A percentile compares a stretch with the other conserved stretches of the same genome.
Evolutionary conservation across 2,113 vertebrate species (phyloP).

Genomic region (Chamaea fasciata): DNA sequence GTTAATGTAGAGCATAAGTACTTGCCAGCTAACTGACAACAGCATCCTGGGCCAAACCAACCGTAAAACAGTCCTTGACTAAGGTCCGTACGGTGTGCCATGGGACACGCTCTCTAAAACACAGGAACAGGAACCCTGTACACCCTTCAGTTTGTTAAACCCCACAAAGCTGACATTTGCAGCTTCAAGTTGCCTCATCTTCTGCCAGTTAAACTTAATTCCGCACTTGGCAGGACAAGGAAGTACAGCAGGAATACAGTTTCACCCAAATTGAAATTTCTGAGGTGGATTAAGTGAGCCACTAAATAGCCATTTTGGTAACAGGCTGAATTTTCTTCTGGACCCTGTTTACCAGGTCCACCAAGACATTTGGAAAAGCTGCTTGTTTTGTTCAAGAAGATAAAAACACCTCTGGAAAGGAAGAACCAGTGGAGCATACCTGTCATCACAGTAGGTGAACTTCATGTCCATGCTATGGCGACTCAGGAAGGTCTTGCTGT

Average conservation of each 20-base stretch:
- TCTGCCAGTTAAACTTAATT: background rate
- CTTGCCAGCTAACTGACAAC: background rate
- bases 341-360: background rate
- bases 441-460: constrained; percentile 94
- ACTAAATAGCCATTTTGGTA: background rate
- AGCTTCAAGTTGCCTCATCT: background rate
- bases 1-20: background rate
- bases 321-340: background rate
- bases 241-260: background rate
- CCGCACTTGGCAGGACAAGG: background rate
- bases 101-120: background rate
- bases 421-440: constrained; percentile 62
- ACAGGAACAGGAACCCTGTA: fast-evolving
- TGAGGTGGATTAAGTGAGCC: background rate
- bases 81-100: background rate
- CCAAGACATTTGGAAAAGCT: background rate
- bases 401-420: background rate
- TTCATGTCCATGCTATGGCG: constrained; percentile 98
- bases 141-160: background rate
- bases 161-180: background rate
- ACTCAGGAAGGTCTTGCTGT: constrained; percentile 92
- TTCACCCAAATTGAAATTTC: background rate
- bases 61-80: background rate
- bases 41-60: background rate
- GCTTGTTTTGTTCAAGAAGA: background rate